Conservation (phyloP, 2,888 invertebrate genomes). For the Aricia artaxerxes region DNA sequence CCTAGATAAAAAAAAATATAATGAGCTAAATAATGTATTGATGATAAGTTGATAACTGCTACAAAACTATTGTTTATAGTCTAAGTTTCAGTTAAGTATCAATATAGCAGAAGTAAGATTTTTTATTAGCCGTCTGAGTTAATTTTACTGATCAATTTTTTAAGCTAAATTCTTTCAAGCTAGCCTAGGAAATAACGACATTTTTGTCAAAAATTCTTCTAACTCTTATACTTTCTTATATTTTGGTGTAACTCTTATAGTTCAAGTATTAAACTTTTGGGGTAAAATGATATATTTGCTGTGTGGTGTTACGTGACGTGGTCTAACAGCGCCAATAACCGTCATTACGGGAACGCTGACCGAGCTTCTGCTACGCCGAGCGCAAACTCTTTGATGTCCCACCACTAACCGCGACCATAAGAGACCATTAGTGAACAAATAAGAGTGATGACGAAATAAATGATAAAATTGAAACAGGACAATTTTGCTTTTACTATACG, state of each 20-base stretch:
- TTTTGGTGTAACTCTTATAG: no score
- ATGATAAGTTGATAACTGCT: no score
- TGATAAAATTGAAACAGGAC: not conserved
- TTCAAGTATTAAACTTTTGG: not conserved
- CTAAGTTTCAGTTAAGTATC: no score
- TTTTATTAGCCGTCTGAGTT: no score
- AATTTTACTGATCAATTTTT: no score
- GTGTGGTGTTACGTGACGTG: slow-evolving; percentile 57
- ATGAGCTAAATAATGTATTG: no score
- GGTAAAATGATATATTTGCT: not conserved
- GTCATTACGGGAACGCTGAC: slow-evolving; percentile 66
- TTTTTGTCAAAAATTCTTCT: not conserved
- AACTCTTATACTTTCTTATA: not conserved
- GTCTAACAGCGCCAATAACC: slow-evolving; percentile 69
- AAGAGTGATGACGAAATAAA: not conserved
- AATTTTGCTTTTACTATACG: not conserved
- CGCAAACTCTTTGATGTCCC: slow-evolving; percentile 61
- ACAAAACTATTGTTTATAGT: no score
- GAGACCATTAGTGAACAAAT: slow-evolving; percentile 2
- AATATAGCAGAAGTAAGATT: no score
- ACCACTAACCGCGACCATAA: not conserved
- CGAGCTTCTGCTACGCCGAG: slow-evolving; percentile 61
- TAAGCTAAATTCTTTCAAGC: no score
- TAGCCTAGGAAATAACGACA: not conserved
- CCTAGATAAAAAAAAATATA: no score